Evolutionary conservation across 2,113 vertebrate species (phyloP), one percentile per base, ranked within the genome.

Genomic region (Cromileptes altivelis): DNA sequence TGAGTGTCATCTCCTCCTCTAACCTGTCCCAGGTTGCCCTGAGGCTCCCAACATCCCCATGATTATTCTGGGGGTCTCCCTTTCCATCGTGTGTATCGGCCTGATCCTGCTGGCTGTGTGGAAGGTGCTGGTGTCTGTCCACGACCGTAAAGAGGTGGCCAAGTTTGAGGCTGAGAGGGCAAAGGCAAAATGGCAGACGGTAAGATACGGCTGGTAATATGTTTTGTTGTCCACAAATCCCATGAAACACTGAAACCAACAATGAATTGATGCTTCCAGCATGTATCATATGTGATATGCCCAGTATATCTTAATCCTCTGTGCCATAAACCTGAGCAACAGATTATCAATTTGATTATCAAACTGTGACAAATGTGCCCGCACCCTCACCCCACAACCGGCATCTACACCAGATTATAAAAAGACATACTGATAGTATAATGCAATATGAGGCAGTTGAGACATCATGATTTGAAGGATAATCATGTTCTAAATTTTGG

Each of bases 111-210:
- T 99, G 73, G 97, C 90, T 8, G 97, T 97, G 90, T 99, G 98
- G 98, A 99, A 99, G 94, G 87, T 98, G 57, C 85, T 98, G 71
- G 96, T 99, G 71, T 99, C 97, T 2, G 95, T 97, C 89, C 98
- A 99, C 40, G 98, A 99, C 85, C 95, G 96, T 19, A 99, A 98
- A 92, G 98, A 99, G 88, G 97, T 99, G 82, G 98, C 98, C 72
- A 99, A 97, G 91, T 99, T 99, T 89, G 98, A 99, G 95, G 97
- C 97, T 37, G 98, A 99, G 90, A 96, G 94, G 85, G 94, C 97
- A 0, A 99, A 99, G 85, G 97, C 97, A 74, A 98, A 97, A 90
- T 99, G 98, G 98, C 97, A 98, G 93, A 94, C 96, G 89, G 98
- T 99, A 97, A 0, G 42, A 40, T 15, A 8, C 7, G 17, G 45